Evolutionary conservation across 2,797 vertebrate species (phyloP).

Genomic region (Lateolabrax maculatus): DNA sequence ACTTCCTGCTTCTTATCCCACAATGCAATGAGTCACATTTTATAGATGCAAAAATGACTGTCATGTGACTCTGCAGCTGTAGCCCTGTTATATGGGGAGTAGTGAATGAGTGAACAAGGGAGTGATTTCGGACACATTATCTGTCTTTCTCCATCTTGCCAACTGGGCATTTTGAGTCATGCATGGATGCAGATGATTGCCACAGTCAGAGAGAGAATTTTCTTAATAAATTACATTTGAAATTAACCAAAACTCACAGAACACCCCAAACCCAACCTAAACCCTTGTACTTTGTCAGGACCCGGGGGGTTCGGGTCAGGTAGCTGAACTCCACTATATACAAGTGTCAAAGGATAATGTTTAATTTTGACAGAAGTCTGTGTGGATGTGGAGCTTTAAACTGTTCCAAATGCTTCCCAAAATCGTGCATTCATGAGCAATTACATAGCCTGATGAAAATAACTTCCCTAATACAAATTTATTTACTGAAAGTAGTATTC

Average conservation of each 20-base stretch:
- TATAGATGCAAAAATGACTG: slow-evolving; percentile 5
- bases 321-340: not conserved
- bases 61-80: not conserved
- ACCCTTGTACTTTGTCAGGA: not conserved
- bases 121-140: not conserved
- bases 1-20: not conserved
- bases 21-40: slow-evolving; percentile 4
- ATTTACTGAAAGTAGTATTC: not conserved
- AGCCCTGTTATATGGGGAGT: not conserved
- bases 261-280: not conserved
- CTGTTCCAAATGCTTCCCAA: not conserved
- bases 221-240: not conserved
- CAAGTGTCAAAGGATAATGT: not conserved
- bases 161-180: not conserved
- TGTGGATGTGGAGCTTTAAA: not conserved
- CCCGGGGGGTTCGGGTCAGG: not conserved
- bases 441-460: slow-evolving; percentile 4
- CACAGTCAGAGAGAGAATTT: not conserved
- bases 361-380: not conserved
- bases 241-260: not conserved
- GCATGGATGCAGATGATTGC: not conserved
- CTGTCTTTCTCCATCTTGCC: not conserved
- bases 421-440: slow-evolving; percentile 15
- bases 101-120: not conserved
- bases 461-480: not conserved